Evolutionary conservation across 2,113 vertebrate species (phyloP).

Genomic region (Pimephales promelas): DNA sequence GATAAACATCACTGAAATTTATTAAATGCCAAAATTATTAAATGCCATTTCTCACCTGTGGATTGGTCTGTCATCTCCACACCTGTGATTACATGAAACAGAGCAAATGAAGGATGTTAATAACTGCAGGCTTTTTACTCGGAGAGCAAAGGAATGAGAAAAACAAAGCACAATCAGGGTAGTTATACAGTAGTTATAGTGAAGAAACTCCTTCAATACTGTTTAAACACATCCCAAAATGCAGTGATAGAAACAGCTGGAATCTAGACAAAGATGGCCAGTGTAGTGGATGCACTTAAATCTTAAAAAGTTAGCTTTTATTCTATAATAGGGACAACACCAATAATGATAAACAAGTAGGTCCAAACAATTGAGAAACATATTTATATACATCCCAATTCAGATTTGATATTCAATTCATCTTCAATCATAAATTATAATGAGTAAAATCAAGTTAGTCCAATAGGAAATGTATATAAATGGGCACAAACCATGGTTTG

Average conservation of each 20-base stretch:
- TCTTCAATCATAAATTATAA: neutral
- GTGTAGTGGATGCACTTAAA: too few species aligned
- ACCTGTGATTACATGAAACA: neutral
- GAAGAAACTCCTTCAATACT: too few species aligned
- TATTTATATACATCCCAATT: neutral
- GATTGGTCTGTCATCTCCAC: conserved; percentile 17
- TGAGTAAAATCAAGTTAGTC: too few species aligned
- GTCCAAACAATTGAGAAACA: neutral
- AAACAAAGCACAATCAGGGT: too few species aligned
- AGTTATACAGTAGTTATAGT: too few species aligned
- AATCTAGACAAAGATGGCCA: too few species aligned
- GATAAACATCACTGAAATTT: neutral
- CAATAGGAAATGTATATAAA: neutral
- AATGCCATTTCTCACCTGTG: neutral
- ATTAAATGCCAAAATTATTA: neutral
- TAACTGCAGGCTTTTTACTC: too few species aligned
- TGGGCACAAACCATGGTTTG: conserved; percentile 8
- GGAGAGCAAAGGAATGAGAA: too few species aligned
- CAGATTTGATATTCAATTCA: neutral
- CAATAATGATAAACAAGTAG: neutral
- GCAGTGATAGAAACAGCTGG: too few species aligned
- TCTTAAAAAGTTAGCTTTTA: neutral
- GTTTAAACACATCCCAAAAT: too few species aligned
- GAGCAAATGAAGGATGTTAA: neutral
- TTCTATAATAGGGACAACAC: neutral